Conservation (phyloP, 2,113 vertebrate genomes). For the Phyllopteryx taeniolatus region DNA sequence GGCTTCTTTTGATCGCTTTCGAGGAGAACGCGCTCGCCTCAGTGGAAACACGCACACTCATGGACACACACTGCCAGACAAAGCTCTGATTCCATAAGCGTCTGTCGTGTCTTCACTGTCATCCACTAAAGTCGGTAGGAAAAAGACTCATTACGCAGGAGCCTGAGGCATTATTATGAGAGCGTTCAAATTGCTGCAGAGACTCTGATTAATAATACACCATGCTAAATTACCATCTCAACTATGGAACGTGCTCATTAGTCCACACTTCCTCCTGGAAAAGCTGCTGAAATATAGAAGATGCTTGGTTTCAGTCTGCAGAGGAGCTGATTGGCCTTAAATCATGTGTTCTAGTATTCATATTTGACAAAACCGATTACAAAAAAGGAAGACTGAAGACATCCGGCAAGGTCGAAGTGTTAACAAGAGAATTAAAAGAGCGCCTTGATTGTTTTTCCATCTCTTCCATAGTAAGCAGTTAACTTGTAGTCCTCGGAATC, state of each 20-base stretch:
- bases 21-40: conserved; percentile 27
- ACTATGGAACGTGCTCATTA: conserved; percentile 50
- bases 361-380: not conserved
- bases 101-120: conserved; percentile 46
- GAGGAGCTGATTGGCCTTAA: not conserved
- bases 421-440: not conserved
- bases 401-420: not conserved
- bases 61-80: conserved; percentile 9
- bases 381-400: not conserved
- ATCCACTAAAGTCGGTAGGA: conserved; percentile 58
- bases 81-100: conserved; percentile 61
- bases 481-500: not conserved
- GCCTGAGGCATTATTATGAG: conserved; percentile 57
- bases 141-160: conserved; percentile 58
- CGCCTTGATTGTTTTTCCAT: not conserved
- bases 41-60: conserved; percentile 20
- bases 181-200: conserved; percentile 63
- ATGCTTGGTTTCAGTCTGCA: conserved; percentile 10
- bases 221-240: conserved; percentile 47
- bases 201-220: conserved; percentile 69
- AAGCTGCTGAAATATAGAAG: conserved; percentile 31
- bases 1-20: conserved; percentile 42
- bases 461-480: not conserved
- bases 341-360: not conserved
- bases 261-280: conserved; percentile 33